Conservation (phyloP, 2,113 vertebrate genomes). For the Himantopus leucocephalus region DNA sequence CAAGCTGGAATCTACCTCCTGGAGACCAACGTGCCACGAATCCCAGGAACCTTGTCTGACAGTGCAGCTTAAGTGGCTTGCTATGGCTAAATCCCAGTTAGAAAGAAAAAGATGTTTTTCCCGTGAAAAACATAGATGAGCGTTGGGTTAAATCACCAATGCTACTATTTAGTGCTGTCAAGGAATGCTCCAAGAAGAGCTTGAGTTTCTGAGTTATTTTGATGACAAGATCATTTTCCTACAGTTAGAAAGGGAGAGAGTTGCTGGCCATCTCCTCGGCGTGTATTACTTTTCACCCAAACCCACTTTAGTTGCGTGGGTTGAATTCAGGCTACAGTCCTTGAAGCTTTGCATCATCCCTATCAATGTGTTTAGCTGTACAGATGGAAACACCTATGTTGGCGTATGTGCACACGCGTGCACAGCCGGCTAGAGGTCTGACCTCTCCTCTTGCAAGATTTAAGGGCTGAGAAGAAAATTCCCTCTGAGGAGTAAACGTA, state of each 20-base stretch:
- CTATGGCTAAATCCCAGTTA: background rate
- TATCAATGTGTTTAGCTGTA: background rate
- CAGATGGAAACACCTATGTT: background rate
- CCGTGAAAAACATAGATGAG: background rate
- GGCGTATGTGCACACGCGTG: background rate
- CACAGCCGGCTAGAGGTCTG: background rate
- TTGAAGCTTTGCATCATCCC: background rate
- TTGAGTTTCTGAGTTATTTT: background rate
- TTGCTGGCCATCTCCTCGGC: background rate
- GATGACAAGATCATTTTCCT: background rate
- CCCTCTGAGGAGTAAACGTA: background rate
- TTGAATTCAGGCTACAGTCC: background rate
- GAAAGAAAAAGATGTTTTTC: background rate
- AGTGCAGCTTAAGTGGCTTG: background rate
- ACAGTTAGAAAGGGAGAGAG: background rate
- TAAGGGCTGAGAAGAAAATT: slow-evolving; percentile 25
- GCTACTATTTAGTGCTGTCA: background rate
- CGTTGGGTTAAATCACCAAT: background rate
- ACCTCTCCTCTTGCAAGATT: background rate
- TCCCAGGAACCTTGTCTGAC: background rate
- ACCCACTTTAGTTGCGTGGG: fast-evolving
- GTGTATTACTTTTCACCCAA: background rate
- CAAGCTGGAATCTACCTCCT: background rate
- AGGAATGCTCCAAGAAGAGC: background rate
- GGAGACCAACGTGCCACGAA: background rate